A percentile compares a stretch with the other conserved stretches of the same genome.
Evolutionary conservation across 2,113 vertebrate genomes (phyloP).

Genomic region (Rhabdornis inornatus): DNA sequence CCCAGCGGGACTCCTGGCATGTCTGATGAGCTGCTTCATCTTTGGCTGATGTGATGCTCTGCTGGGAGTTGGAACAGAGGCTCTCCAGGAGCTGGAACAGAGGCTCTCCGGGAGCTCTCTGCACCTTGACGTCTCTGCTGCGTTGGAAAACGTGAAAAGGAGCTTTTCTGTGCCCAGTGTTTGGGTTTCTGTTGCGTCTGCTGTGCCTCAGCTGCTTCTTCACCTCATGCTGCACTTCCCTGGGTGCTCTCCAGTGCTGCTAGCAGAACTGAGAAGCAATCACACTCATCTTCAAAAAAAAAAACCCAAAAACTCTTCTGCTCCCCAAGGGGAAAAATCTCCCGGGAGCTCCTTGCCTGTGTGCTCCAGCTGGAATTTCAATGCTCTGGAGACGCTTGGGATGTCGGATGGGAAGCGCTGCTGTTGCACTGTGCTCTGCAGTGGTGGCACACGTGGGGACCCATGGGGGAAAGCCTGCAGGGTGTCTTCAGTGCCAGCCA

Average conservation of each 20-base stretch:
- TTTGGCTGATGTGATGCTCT: background rate
- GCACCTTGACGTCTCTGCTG: background rate
- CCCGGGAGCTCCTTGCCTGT: background rate
- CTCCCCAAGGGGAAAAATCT: background rate
- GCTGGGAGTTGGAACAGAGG: slow-evolving; percentile 10
- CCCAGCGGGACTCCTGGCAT: background rate
- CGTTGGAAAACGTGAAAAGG: background rate
- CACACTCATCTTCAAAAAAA: background rate
- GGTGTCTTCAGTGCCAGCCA: no score
- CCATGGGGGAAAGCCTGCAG: rapidly evolving
- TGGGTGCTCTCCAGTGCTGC: background rate
- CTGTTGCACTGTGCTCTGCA: rapidly evolving
- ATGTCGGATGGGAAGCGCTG: rapidly evolving
- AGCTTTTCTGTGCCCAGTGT: background rate
- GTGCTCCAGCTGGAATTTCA: background rate
- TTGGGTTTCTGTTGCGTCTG: background rate
- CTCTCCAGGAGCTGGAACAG: background rate
- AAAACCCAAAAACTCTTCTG: background rate
- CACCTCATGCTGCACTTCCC: background rate
- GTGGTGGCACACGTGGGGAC: rapidly evolving
- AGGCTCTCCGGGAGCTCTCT: background rate
- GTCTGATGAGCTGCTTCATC: slow-evolving; percentile 20
- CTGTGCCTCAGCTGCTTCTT: background rate
- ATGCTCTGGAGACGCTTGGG: rapidly evolving
- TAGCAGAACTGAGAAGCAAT: background rate